These are phyloP conservation scores for Drosophila mercatorum DNA, from an alignment of 2,888 invertebrate genomes.

Conservation along the genomic window DNA sequence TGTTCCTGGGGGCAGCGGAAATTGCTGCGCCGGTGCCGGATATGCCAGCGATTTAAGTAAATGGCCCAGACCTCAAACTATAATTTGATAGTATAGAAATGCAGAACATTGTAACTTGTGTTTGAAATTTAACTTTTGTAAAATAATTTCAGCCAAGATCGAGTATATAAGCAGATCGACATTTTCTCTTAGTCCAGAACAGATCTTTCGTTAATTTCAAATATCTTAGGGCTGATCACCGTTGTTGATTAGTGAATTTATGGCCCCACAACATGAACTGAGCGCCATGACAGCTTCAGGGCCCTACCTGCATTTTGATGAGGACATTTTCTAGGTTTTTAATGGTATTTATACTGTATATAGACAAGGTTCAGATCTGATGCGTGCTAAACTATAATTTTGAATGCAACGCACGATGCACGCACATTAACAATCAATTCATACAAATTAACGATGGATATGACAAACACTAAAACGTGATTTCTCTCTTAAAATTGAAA, in stretches of 20 bases:
- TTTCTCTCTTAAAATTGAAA: background rate
- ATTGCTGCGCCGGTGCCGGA: conserved; percentile 66
- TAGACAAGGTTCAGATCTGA: background rate
- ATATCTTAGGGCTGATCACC: background rate
- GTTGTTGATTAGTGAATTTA: background rate
- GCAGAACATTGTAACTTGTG: conserved; percentile 9
- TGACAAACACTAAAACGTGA: background rate
- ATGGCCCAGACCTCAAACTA: conserved; percentile 44
- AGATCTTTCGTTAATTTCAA: background rate
- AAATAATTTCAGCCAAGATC: background rate
- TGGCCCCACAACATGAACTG: background rate
- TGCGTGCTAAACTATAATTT: background rate
- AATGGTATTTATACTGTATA: background rate
- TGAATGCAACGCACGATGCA: conserved; percentile 1
- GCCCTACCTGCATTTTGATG: background rate
- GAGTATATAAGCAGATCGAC: background rate
- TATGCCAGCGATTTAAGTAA: conserved; percentile 63
- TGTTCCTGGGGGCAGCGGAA: conserved; percentile 53
- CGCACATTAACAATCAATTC: background rate
- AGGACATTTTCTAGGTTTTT: background rate
- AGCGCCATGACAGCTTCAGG: background rate
- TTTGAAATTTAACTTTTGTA: background rate
- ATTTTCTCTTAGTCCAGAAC: background rate
- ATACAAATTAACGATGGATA: conserved; percentile 3
- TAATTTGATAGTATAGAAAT: conserved; percentile 16